phyloP scores from a whole-genome alignment of 2,113 vertebrate species.

The Nyctibius bracteatus region DNA sequence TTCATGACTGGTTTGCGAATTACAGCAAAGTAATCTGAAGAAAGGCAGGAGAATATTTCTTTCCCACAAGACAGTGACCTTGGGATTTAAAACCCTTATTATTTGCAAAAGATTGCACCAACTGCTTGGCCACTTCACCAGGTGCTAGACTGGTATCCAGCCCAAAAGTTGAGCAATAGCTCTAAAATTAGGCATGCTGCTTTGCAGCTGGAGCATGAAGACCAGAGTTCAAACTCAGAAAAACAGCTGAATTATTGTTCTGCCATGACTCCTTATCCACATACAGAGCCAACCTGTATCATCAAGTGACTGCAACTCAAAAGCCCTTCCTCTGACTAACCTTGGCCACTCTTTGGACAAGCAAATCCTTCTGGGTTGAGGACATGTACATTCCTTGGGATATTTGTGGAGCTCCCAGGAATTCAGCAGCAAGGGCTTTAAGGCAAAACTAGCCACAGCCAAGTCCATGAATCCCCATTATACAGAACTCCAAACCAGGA shows the following conservation, averaged over 20 bases:
- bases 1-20: neutral
- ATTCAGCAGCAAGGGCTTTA: neutral
- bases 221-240: neutral
- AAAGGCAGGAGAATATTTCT: neutral
- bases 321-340: neutral
- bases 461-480: neutral
- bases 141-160: neutral
- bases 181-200: neutral
- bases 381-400: neutral
- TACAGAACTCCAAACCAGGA: neutral
- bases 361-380: neutral
- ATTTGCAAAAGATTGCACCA: neutral
- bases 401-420: neutral
- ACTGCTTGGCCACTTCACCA: neutral
- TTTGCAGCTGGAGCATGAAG: neutral
- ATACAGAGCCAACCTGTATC: neutral
- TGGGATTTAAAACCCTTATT: neutral
- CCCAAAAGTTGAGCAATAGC: neutral
- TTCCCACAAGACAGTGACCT: neutral
- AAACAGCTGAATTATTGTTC: neutral
- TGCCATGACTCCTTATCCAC: neutral
- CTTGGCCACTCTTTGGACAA: neutral
- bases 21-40: neutral
- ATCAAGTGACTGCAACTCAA: neutral
- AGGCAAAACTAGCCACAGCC: neutral